Evolutionary conservation across 2,113 vertebrate genomes (phyloP).

Genomic region (Apodemus speciosus): DNA sequence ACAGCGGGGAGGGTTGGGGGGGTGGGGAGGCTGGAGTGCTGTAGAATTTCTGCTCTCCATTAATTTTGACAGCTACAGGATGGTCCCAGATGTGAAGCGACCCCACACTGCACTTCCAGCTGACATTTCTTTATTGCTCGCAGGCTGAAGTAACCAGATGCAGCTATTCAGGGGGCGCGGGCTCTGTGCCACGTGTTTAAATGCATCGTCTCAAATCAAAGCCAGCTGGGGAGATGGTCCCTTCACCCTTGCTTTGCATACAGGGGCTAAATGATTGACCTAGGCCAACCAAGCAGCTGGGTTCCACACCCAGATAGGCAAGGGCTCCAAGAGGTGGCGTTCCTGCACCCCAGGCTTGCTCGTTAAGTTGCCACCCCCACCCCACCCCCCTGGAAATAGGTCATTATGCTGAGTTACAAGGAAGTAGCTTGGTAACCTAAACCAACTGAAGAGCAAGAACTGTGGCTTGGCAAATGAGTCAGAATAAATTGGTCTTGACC

Average conservation of each 20-base stretch:
- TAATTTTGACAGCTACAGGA: neutral
- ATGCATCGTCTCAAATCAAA: neutral
- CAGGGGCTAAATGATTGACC: slow-evolving; percentile 31
- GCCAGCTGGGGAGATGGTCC: neutral
- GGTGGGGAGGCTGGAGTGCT: neutral
- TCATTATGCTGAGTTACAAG: slow-evolving; percentile 34
- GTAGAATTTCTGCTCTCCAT: neutral
- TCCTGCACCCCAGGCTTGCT: neutral
- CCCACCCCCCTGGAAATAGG: slow-evolving; percentile 13
- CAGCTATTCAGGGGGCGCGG: neutral
- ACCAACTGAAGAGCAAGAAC: slow-evolving; percentile 24
- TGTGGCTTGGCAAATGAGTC: slow-evolving; percentile 35
- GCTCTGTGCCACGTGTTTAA: neutral
- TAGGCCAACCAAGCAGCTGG: neutral
- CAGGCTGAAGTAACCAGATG: neutral
- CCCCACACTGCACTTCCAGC: neutral
- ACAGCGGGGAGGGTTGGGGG: too few species aligned
- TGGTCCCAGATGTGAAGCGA: neutral
- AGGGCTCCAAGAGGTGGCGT: neutral
- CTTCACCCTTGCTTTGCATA: neutral
- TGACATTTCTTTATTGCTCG: neutral
- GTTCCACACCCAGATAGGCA: neutral
- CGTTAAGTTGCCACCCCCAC: neutral
- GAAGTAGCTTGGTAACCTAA: slow-evolving; percentile 68
- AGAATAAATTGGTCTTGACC: slow-evolving; percentile 43